Conservation (phyloP, 2,888 invertebrate genomes). For the Lottia gigantea region DNA sequence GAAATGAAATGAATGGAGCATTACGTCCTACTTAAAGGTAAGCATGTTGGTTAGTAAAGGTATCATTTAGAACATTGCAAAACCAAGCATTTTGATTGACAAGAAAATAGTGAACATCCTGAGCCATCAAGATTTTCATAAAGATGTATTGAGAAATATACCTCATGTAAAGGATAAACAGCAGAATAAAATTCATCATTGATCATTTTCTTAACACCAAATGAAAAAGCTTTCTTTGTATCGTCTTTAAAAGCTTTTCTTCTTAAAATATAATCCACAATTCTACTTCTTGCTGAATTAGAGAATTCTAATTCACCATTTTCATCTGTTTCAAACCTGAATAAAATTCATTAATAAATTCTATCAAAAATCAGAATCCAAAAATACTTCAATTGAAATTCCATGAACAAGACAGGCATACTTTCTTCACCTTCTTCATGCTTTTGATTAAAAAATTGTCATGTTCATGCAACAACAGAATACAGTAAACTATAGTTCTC, state of each 20-base stretch:
- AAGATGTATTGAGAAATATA: constrained; percentile 22
- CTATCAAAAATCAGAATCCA: constrained; percentile 1
- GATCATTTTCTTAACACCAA: constrained; percentile 65
- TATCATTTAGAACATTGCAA: too few species aligned
- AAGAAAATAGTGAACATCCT: too few species aligned
- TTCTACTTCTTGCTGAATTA: constrained; percentile 84
- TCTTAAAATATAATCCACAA: constrained; percentile 92
- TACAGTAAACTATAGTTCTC: too few species aligned
- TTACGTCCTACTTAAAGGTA: too few species aligned
- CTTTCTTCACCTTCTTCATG: not conserved
- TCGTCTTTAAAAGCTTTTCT: constrained; percentile 80
- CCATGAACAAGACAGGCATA: not conserved
- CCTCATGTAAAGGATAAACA: constrained; percentile 66
- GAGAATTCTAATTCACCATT: constrained; percentile 86
- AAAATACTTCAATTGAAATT: not conserved
- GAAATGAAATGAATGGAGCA: too few species aligned
- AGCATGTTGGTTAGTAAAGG: too few species aligned
- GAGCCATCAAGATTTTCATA: too few species aligned
- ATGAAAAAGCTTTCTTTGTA: constrained; percentile 64
- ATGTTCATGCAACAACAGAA: too few species aligned
- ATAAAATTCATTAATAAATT: constrained; percentile 41
- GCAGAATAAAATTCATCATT: constrained; percentile 56
- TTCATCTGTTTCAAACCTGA: constrained; percentile 81
- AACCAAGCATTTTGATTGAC: too few species aligned
- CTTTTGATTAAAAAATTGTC: too few species aligned